phyloP scores from a whole-genome alignment of 2,888 invertebrate species.

The Scaptomyza cyrtandrae region DNA sequence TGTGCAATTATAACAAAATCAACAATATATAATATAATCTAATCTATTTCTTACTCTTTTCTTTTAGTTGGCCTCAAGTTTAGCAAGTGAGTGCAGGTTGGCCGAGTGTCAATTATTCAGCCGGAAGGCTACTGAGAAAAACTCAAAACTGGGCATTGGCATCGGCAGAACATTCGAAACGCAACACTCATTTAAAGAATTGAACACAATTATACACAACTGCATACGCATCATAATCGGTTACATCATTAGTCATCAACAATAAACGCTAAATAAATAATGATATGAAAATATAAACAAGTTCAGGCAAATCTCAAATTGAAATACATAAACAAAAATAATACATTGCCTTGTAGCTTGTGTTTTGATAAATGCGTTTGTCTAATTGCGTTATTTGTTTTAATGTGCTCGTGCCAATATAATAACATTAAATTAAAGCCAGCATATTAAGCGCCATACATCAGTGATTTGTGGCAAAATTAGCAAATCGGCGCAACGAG shows the following conservation, averaged over 20 bases:
- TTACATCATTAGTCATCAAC: slow-evolving; percentile 48
- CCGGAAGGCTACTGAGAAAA: slow-evolving; percentile 15
- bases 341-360: slow-evolving; percentile 2
- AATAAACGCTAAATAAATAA: slow-evolving; percentile 54
- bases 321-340: slow-evolving; percentile 13
- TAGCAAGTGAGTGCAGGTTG: slow-evolving; percentile 65
- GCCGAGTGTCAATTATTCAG: slow-evolving; percentile 27
- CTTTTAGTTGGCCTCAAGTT: slow-evolving; percentile 68
- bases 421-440: slow-evolving; percentile 22
- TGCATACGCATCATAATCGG: slow-evolving; percentile 6
- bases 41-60: background rate
- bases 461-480: slow-evolving; percentile 38
- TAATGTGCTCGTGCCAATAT: slow-evolving; percentile 2
- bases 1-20: background rate
- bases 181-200: slow-evolving; percentile 33
- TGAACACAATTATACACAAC: slow-evolving; percentile 10
- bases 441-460: slow-evolving; percentile 11
- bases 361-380: slow-evolving; percentile 27
- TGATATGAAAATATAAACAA: slow-evolving; percentile 23
- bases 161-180: slow-evolving; percentile 19
- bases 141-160: slow-evolving; percentile 10
- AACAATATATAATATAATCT: background rate
- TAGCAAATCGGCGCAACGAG: slow-evolving; percentile 9
- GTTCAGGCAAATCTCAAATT: slow-evolving; percentile 35
- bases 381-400: slow-evolving; percentile 28